Evolutionary conservation across 2,888 invertebrate species (phyloP), one percentile per base, ranked within the genome.

Genomic region (Platycheirus albimanus): DNA sequence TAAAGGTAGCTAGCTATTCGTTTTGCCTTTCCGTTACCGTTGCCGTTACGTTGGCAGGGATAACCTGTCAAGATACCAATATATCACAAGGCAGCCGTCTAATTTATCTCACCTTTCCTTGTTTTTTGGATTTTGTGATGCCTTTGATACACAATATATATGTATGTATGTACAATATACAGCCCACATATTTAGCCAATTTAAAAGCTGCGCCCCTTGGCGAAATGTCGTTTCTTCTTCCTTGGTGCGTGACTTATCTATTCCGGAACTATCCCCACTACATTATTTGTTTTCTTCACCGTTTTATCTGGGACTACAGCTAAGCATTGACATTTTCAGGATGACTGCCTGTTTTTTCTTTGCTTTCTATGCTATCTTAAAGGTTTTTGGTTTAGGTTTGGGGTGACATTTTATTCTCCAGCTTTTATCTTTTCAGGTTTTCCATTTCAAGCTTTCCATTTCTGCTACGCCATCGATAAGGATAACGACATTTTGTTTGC

Each of bases 401-500:
- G 13, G 61, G 69, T 38, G 49, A 30, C 43, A 56, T 51, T 43
- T 36, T 70, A 51, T 80, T 80, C 58, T 45, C 47, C 41, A 67
- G 24, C 64, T 19, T 72, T 61, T 38, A 38, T 67, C 52, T 61
- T 41, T 61, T 67, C 61, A 77, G 77, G 66, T 58, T 71, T 71
- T 71, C 71, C 70, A 76, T 58, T 58, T 17, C 28, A 58, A 43
- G 58, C 58, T 41, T 56, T 24, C 28, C 58, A 58, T 76, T n/a
- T 81, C 70, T 76, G 71, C 58, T 47, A 71, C 52, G 58, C 66
- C 77, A 81, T 81, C 77, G 77, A 81, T 77, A 77, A 77, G 77
- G 66, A 76, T 77, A 81, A 81, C 76, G 80, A 76, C 47, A 71
- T 47, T 41, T 28, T 41, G 15, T 61, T 10, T 45, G 28, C n/a